These are phyloP conservation scores for Calameuta filiformis DNA, from an alignment of 2,888 invertebrate species.

Conservation along the genomic window DNA sequence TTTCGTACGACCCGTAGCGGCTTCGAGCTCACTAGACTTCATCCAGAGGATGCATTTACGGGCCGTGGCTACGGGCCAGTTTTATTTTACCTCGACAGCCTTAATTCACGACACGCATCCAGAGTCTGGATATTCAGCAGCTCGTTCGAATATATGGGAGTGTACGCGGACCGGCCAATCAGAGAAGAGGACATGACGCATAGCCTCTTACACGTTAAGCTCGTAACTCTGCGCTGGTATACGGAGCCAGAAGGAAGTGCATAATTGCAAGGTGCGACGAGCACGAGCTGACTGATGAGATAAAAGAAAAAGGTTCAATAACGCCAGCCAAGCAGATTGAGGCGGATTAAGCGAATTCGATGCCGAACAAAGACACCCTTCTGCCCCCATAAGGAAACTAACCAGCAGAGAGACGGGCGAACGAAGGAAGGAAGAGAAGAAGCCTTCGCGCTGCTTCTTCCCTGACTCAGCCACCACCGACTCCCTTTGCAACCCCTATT, in stretches of 20 bases:
- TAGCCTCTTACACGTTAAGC: neutral
- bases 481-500: neutral
- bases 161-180: neutral
- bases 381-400: neutral
- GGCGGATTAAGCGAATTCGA: conserved; percentile 39
- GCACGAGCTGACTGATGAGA: neutral
- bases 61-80: conserved; percentile 23
- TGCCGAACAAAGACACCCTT: conserved; percentile 39
- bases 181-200: neutral
- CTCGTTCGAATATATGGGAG: neutral
- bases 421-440: neutral
- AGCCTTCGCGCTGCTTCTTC: neutral
- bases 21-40: neutral
- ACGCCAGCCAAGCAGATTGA: conserved; percentile 18
- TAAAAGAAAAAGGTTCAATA: conserved; percentile 11
- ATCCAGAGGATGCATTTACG: conserved; percentile 1
- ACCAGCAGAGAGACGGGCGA: neutral
- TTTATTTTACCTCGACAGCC: conserved; percentile 17
- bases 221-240: neutral
- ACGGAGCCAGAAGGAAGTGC: neutral
- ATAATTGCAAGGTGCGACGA: neutral
- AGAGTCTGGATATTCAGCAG: neutral
- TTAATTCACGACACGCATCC: neutral
- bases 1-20: neutral
- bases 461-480: neutral